phyloP scores from a whole-genome alignment of 2,797 vertebrate genomes.

The Rousettus madagascariensis region DNA sequence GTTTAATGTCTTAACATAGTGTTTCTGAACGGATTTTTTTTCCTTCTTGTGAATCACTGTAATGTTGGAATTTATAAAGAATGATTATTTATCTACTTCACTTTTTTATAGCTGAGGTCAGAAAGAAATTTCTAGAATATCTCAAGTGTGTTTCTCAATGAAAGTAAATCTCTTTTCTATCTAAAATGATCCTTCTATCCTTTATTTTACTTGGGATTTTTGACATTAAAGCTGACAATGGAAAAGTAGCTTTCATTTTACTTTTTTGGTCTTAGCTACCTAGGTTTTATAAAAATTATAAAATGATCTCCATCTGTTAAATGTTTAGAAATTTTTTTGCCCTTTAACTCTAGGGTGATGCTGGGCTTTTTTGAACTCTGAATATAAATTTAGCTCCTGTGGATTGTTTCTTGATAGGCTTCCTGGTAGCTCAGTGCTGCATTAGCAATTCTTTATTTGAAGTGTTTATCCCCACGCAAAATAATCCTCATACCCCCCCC shows the following conservation, averaged over 20 bases:
- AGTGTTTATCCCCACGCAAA: background rate
- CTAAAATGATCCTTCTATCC: constrained; percentile 9
- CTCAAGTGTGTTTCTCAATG: background rate
- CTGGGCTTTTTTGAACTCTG: background rate
- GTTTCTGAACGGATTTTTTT: constrained; percentile 30
- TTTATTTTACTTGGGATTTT: constrained; percentile 47
- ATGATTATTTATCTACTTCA: background rate
- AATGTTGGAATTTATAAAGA: constrained; percentile 47
- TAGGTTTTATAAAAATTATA: constrained; percentile 52
- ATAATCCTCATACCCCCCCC: background rate
- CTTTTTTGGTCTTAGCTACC: constrained; percentile 50
- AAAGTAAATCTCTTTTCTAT: constrained; percentile 23
- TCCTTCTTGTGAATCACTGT: background rate
- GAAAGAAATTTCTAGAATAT: constrained; percentile 44
- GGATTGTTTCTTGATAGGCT: constrained; percentile 5
- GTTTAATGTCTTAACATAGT: background rate
- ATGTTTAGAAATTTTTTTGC: background rate
- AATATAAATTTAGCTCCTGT: background rate
- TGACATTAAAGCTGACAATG: background rate
- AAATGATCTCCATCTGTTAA: constrained; percentile 45
- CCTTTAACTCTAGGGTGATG: background rate
- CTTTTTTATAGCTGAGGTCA: constrained; percentile 10
- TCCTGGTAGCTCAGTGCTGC: background rate
- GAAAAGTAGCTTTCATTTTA: constrained; percentile 46
- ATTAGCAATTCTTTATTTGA: background rate